Evolutionary conservation across 2,797 vertebrate species (phyloP), one percentile per base, ranked within the genome.

Genomic region (Helicolenus hilgendorfi): DNA sequence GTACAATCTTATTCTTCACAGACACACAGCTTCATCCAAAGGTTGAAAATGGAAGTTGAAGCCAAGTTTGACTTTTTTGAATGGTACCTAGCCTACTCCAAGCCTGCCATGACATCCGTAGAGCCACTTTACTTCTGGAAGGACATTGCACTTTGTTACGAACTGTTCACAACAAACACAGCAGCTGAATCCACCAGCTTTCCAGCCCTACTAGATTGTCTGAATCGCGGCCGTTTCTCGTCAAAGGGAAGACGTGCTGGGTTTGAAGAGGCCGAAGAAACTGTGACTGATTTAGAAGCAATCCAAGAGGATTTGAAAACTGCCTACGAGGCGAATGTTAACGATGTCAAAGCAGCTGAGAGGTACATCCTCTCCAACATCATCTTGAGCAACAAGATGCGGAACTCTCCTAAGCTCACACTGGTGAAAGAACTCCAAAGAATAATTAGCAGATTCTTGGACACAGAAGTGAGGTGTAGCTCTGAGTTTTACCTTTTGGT

Each of bases 341-440:
- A 65, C 0, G 22, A 90, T 27, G 59, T 86, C 4, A 3, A 63
- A 24, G 14, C 18, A 27, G 83, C 71, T 41, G 68, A 89, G 33
- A 78, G 65, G 0, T 94, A 89, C 88, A 83, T 91, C 45, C 88
- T 94, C 27, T 89, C 92, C 58, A 92, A 90, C 85, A 35, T 92
- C 82, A 68, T 88, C 71, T 31, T 94, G 72, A 84, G 68, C 86
- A 91, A 92, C 83, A 90, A 64, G 73, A 26, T 0, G 6, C 59
- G 11, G 1, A 0, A 65, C 27, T 78, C 82, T 58, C 76, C 58
- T 0, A 6, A 27, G 0, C 65, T 72, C 14, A 20, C 53, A 1
- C 27, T 13, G 0, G 24, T 75, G 62, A 24, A 1, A 1, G 67
- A 89, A 10, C 86, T 94, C 0, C n/a, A 81, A 58, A 14, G 0